These are phyloP conservation scores for Scaptomyza pallida DNA, from an alignment of 1,140 invertebrate genomes.

Conservation along the genomic window DNA sequence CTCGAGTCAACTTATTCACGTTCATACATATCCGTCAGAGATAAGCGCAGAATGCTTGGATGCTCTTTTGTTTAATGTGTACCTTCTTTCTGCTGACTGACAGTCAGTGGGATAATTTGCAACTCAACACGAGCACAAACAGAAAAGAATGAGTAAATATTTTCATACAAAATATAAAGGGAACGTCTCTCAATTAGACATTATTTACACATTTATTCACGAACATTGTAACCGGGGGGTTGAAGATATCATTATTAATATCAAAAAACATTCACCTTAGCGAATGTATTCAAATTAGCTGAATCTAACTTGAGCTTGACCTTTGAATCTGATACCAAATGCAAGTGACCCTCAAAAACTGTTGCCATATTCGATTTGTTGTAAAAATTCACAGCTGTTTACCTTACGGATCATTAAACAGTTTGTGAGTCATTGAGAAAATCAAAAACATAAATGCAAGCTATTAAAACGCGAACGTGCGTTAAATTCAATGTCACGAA, in stretches of 20 bases:
- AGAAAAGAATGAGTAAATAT: constrained; percentile 2
- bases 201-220: constrained; percentile 1
- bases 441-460: no score
- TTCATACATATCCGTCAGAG: background rate
- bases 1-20: background rate
- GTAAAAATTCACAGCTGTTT: no score
- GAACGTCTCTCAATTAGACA: background rate
- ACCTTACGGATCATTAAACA: background rate
- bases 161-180: background rate
- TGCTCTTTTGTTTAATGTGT: background rate
- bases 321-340: constrained; percentile 7
- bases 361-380: no score
- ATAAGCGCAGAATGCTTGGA: constrained; percentile 5
- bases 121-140: background rate
- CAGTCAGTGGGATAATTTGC: background rate
- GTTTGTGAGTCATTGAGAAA: background rate
- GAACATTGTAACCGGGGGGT: background rate
- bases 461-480: background rate
- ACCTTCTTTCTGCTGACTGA: background rate
- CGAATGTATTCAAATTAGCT: constrained; percentile 1
- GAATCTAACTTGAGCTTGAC: background rate
- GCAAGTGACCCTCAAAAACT: constrained; percentile 8
- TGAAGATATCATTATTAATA: constrained; percentile 1
- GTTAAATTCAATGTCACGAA: no score
- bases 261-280: background rate